Conservation (phyloP, 2,888 invertebrate genomes). For the Morpho achilles region DNA sequence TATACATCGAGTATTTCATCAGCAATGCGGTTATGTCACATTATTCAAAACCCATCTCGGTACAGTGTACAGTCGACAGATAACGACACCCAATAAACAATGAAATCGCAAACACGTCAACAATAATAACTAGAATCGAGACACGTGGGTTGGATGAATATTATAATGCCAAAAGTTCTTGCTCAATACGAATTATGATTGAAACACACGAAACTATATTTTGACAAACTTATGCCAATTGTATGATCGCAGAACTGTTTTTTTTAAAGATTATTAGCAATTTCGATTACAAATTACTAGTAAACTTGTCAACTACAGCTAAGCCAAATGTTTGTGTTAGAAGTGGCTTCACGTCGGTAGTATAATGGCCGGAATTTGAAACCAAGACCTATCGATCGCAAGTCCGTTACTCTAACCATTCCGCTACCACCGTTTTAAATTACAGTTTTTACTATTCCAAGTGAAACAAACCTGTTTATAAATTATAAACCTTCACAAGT, state of each 20-base stretch:
- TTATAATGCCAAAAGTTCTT: constrained; percentile 39
- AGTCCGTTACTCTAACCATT: too few relatives aligned
- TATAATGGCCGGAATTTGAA: too few relatives aligned
- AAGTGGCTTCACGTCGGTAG: too few relatives aligned
- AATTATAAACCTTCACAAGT: too few relatives aligned
- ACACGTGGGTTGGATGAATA: constrained; percentile 43
- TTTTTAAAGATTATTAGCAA: too few relatives aligned
- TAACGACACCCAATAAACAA: constrained; percentile 47
- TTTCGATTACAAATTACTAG: too few relatives aligned
- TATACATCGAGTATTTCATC: constrained; percentile 6
- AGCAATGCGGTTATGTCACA: constrained; percentile 3
- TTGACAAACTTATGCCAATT: not conserved
- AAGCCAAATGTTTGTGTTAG: too few relatives aligned
- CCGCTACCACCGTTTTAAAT: too few relatives aligned
- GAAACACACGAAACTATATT: constrained; percentile 13
- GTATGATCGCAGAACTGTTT: too few relatives aligned
- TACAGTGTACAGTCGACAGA: constrained; percentile 30
- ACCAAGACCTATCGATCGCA: too few relatives aligned
- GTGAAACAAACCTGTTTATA: not conserved
- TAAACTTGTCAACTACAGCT: too few relatives aligned
- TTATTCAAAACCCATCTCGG: constrained; percentile 34
- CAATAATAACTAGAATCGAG: constrained; percentile 35
- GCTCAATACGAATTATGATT: constrained; percentile 32
- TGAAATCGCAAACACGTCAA: constrained; percentile 43
- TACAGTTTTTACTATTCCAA: not conserved